phyloP scores from a whole-genome alignment of 2,113 vertebrate genomes.

The Rostratula benghalensis region DNA sequence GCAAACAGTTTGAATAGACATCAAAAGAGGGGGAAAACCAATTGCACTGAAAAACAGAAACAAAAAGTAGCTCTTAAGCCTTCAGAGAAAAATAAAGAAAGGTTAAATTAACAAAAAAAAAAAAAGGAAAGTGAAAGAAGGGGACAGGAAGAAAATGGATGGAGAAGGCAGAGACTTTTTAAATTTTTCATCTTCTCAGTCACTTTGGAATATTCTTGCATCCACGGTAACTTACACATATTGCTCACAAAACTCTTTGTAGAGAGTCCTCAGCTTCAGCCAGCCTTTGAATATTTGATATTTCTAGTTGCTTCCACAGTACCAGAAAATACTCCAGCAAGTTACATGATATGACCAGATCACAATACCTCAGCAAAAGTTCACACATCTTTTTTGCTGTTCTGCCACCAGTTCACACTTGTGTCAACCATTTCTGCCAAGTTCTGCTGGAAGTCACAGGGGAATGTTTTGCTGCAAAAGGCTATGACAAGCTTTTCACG shows the following conservation, averaged over 20 bases:
- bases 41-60: not conserved
- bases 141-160: not conserved
- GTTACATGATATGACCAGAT: not conserved
- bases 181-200: not conserved
- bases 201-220: not conserved
- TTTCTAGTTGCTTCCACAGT: constrained; percentile 79
- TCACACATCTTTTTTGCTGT: not conserved
- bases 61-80: not conserved
- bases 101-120: not conserved
- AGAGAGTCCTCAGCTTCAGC: constrained; percentile 61
- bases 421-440: not conserved
- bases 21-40: not conserved
- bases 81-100: not conserved
- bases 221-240: constrained; percentile 63
- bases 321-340: constrained; percentile 76
- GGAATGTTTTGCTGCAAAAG: not conserved
- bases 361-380: not conserved
- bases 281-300: constrained; percentile 72
- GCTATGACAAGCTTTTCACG: not conserved
- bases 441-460: constrained; percentile 21
- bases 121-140: not conserved
- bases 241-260: constrained; percentile 70
- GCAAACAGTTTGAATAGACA: not conserved
- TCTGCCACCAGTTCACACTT: not conserved
- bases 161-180: not conserved